A percentile compares a stretch with the other conserved stretches of the same genome.
These are phyloP conservation scores for Rhea americana DNA, from an alignment of 2,113 vertebrate species.

Conservation along the genomic window DNA sequence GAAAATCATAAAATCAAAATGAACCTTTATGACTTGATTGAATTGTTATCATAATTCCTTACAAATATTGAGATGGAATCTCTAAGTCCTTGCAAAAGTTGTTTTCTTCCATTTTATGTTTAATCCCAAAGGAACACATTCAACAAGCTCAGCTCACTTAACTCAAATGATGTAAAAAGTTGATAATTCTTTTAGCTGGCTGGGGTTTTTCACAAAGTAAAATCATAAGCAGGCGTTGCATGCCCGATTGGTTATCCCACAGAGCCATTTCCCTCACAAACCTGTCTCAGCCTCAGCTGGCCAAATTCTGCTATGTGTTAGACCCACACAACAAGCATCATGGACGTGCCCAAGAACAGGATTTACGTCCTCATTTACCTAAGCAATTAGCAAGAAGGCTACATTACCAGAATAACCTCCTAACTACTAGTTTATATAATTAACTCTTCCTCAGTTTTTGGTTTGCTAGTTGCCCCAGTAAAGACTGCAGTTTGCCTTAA, in stretches of 20 bases:
- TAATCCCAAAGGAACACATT: not conserved
- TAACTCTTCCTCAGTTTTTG: not conserved
- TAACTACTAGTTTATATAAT: not conserved
- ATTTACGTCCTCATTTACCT: not conserved
- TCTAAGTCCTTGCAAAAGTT: not conserved
- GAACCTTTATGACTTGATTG: not conserved
- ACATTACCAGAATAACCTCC: not conserved
- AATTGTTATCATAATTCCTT: rapidly evolving
- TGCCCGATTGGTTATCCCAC: not conserved
- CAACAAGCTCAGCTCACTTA: not conserved
- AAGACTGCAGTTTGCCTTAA: not conserved
- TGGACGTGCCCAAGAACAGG: not conserved
- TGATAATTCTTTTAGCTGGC: not conserved
- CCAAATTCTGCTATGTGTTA: not conserved
- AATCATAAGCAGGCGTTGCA: not conserved
- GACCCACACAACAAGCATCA: not conserved
- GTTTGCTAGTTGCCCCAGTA: not conserved
- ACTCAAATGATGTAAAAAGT: not conserved
- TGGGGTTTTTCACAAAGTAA: not conserved
- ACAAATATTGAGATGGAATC: not conserved
- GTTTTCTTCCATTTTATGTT: not conserved
- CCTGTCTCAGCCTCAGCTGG: not conserved
- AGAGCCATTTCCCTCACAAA: not conserved
- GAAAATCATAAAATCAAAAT: not conserved
- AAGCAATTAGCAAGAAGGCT: rapidly evolving